Evolutionary conservation across 2,888 invertebrate species (phyloP), one percentile per base, ranked within the genome.

Genomic region (Seladonia tumulorum): DNA sequence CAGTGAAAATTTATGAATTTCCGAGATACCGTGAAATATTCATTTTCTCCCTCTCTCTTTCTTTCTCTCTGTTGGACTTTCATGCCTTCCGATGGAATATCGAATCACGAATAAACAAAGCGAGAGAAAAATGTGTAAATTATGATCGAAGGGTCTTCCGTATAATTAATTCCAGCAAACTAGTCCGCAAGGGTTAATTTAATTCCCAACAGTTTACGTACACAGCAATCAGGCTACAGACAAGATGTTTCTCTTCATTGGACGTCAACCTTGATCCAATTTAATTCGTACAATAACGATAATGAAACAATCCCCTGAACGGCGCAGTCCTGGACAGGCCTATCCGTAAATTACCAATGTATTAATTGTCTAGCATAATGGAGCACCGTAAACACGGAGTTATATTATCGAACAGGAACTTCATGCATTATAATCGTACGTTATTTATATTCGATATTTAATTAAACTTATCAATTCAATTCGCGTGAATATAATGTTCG

Each of bases 191-290:
- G 16, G 29, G 5, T 25, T 60, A 63, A 63, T 63, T 63, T 63
- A 63, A 29, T 63, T 29, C 60, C 60, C 60, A 16, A 16, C 60
- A 29, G 60, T 63, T 29, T 29, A 63, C 25, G 29, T 63, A 29
- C 29, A 63, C 60, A 63, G 29, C 29, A 63, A 63, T 63, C 60
- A 63, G 16, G 60, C 4, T 63, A 63, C 60, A 63, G 25, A 63
- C 60, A 63, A 63, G 60, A 29, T 63, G 60, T 63, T 63, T 63
- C 60, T 63, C 60, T 63, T 63, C 29, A 63, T 63, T 63, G 25
- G 16, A 63, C 60, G 60, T 63, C 60, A 63, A 63, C 60, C 60
- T 63, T 63, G 60, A 63, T 63, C 60, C 60, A 63, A 63, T 63
- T 63, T 63, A 63, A 63, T 63, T 63, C 60, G 60, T 29, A 63